Evolutionary conservation across 2,888 invertebrate species (phyloP), one percentile per base, ranked within the genome.

Genomic region (Drosophila falleni): DNA sequence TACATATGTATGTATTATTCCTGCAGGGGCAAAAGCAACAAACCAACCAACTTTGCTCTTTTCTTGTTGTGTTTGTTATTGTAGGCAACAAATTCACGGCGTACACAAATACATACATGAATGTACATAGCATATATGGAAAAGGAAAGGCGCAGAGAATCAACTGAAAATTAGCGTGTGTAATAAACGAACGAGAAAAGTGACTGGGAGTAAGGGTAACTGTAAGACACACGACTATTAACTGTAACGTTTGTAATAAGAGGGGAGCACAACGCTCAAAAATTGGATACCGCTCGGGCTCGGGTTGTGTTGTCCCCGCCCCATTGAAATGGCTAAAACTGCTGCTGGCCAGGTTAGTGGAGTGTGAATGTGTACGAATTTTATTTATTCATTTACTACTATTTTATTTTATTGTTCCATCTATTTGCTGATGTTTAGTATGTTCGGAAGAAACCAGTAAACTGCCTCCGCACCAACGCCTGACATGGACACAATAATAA

Each of bases 271-370:
- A 51, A 46, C 59, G 39, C 26, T 54, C 37, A 44, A 49, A 61
- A 51, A 47, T 74, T 59, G 58, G 46, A 39, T 76, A 49, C 58
- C 62, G 41, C 35, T 49, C 23, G 23, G 59, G 37, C 31, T 51
- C 15, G 4, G 41, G 16, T 29, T 3, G 46, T 42, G 35, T 31
- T 49, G 33, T 29, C 59, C 53, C 53, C 56, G 39, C 41, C 56
- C 58, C 66, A 63, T 65, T 67, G 68, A 87, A 80, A 84, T 84
- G 87, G 87, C 74, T 73, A 78, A 87, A 69, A 83, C 84, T 82
- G 83, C 89, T 85, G 89, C 89, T 81, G 86, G 80, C 64, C 86
- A 86, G 88, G 86, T 89, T 19, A n/a, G 8, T 37, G 37, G n/a
- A 0, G 19, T 15, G n/a, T 29, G 35, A n/a, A 16, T 35, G 35